phyloP scores from a whole-genome alignment of 2,113 vertebrate species.

The Syngnathus scovelli region DNA sequence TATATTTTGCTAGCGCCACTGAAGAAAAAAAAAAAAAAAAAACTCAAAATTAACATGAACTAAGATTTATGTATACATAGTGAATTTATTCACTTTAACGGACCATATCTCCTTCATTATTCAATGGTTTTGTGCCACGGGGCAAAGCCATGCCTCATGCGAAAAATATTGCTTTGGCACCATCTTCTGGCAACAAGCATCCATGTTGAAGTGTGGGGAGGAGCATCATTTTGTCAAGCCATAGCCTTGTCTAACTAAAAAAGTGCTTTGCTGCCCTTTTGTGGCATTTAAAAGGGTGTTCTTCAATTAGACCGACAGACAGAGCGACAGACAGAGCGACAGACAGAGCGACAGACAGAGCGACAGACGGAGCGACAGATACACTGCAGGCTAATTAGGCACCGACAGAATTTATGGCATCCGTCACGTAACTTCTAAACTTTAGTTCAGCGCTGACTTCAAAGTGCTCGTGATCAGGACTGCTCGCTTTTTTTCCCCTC shows the following conservation, averaged over 20 bases:
- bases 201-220: too few relatives aligned
- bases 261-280: too few relatives aligned
- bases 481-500: background rate
- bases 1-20: background rate
- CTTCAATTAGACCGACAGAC: too few relatives aligned
- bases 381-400: constrained; percentile 28
- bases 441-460: constrained; percentile 47
- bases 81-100: too few relatives aligned
- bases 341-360: too few relatives aligned
- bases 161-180: too few relatives aligned
- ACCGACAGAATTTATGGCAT: constrained; percentile 32
- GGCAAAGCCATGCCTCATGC: too few relatives aligned
- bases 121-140: background rate
- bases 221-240: too few relatives aligned
- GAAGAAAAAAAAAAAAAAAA: background rate
- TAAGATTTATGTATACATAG: too few relatives aligned
- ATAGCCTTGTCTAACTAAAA: too few relatives aligned
- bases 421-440: constrained; percentile 39
- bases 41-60: background rate
- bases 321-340: background rate
- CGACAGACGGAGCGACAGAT: background rate
- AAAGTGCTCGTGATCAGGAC: constrained; percentile 36
- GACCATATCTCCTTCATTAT: background rate
- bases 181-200: too few relatives aligned
- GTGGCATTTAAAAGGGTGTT: too few relatives aligned